These are phyloP conservation scores for Minunthozetes semirufus DNA, from an alignment of 2,888 invertebrate species.

Conservation along the genomic window DNA sequence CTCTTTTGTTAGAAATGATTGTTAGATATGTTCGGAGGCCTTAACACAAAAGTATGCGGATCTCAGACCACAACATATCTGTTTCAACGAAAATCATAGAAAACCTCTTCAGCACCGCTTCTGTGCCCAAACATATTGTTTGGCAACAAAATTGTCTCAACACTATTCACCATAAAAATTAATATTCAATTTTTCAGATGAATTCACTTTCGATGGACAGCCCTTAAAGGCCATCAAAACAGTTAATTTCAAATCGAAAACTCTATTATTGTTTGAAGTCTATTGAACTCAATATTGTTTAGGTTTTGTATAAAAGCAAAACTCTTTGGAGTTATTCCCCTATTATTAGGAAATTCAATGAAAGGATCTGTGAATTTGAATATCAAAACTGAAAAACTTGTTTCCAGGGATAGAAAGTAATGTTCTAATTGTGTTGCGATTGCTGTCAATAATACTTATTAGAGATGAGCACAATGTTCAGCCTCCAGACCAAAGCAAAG, in stretches of 20 bases:
- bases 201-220: neutral
- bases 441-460: too few species aligned
- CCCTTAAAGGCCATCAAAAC: neutral
- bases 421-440: neutral
- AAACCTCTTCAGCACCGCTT: neutral
- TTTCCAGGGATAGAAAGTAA: neutral
- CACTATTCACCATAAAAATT: neutral
- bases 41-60: constrained; percentile 8
- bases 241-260: neutral
- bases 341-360: neutral
- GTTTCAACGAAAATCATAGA: neutral
- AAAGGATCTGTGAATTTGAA: neutral
- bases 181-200: neutral
- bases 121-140: neutral
- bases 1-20: constrained; percentile 17
- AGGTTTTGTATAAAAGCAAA: neutral
- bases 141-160: neutral
- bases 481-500: too few species aligned
- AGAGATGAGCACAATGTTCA: too few species aligned
- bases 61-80: neutral
- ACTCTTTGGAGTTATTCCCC: neutral
- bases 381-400: neutral
- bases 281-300: neutral
- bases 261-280: neutral
- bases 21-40: neutral